These are phyloP conservation scores for Dicerorhinus sumatrensis DNA, from an alignment of 2,113 vertebrate species.

Conservation along the genomic window DNA sequence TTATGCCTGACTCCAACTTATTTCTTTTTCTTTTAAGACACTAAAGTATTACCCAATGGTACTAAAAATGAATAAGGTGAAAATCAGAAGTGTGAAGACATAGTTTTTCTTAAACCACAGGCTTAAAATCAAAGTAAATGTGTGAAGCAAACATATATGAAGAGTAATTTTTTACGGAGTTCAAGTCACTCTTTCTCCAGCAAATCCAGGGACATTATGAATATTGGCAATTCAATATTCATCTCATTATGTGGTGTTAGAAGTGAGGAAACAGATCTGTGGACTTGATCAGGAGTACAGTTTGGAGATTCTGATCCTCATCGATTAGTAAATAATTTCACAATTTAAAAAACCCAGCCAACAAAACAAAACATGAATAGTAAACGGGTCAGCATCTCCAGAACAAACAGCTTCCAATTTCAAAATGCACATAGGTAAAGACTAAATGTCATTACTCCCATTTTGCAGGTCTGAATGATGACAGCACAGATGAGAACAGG, in stretches of 20 bases:
- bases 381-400: not conserved
- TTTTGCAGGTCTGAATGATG: not conserved
- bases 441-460: not conserved
- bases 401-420: not conserved
- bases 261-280: not conserved
- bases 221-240: not conserved
- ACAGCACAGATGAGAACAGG: not conserved
- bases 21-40: not conserved
- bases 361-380: not conserved
- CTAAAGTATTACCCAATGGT: not conserved
- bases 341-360: not conserved
- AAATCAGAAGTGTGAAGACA: not conserved
- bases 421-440: not conserved
- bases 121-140: slow-evolving; percentile 38
- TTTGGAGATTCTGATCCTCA: not conserved
- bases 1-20: not conserved
- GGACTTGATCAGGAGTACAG: not conserved
- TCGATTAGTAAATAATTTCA: not conserved
- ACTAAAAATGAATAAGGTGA: not conserved
- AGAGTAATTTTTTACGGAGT: not conserved
- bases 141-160: not conserved
- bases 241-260: not conserved
- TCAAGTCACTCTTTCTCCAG: not conserved
- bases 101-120: not conserved
- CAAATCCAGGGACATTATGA: not conserved